phyloP scores from a whole-genome alignment of 2,888 invertebrate genomes.

The Tiphia femorata region DNA sequence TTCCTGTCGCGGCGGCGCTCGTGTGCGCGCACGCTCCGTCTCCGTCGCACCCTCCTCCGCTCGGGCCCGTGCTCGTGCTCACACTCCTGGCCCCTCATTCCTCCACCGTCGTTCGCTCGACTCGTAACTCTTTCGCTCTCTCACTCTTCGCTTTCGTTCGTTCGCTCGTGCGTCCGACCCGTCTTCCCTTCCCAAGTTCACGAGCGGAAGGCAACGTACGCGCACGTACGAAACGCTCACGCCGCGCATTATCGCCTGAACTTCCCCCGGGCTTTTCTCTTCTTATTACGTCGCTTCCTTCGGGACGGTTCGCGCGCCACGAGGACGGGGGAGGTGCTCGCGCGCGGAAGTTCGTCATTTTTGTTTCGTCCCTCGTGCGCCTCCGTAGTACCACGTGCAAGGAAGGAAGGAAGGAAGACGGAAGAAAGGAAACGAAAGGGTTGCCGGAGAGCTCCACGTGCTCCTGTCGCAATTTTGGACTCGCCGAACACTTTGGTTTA shows the following conservation, averaged over 20 bases:
- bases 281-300: background rate
- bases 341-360: no score
- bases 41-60: conserved; percentile 5
- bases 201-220: background rate
- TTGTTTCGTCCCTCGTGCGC: no score
- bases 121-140: background rate
- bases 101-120: background rate
- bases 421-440: no score
- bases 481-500: no score
- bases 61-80: no score
- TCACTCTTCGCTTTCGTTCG: background rate
- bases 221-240: background rate
- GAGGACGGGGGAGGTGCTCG: background rate
- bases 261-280: no score
- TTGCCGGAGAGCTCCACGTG: no score
- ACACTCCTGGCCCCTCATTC: background rate
- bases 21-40: conserved; percentile 36
- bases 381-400: no score
- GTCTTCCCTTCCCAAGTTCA: conserved; percentile 2
- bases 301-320: background rate
- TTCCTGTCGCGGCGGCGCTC: conserved; percentile 54
- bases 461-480: no score
- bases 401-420: no score
- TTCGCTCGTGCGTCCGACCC: background rate
- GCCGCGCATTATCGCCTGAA: no score